These are phyloP conservation scores for Hucho hucho DNA, from an alignment of 2,113 vertebrate genomes.

Conservation along the genomic window DNA sequence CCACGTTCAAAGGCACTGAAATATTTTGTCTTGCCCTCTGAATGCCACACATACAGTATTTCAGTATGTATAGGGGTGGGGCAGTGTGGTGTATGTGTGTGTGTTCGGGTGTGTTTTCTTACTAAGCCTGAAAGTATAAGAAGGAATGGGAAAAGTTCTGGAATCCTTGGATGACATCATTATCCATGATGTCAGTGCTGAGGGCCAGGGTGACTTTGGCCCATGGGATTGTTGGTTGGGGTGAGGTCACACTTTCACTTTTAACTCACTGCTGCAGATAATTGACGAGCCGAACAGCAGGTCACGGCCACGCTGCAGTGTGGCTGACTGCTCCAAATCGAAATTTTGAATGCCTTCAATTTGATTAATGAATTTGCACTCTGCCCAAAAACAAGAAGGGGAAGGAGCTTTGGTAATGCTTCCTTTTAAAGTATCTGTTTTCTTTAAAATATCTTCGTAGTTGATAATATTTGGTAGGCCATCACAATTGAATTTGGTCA, in stretches of 20 bases:
- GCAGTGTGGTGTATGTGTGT: conserved; percentile 8
- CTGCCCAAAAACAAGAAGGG: background rate
- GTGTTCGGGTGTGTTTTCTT: conserved; percentile 25
- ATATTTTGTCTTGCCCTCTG: too few relatives aligned
- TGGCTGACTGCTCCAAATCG: background rate
- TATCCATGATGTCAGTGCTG: conserved; percentile 75
- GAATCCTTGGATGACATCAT: conserved; percentile 75
- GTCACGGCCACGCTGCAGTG: conserved; percentile 11
- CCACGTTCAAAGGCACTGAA: too few relatives aligned
- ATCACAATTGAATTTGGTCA: too few relatives aligned
- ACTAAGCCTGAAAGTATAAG: conserved; percentile 67
- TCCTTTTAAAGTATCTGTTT: too few relatives aligned
- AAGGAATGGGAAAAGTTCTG: conserved; percentile 68
- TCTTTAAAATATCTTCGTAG: too few relatives aligned
- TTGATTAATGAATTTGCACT: conserved; percentile 7
- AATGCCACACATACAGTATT: too few relatives aligned
- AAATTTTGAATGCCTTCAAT: background rate
- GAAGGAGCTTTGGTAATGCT: background rate
- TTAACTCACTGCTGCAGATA: conserved; percentile 48
- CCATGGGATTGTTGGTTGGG: conserved; percentile 53
- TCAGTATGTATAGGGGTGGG: too few relatives aligned
- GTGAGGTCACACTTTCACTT: conserved; percentile 68
- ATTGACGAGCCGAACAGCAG: conserved; percentile 56
- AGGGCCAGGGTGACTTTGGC: conserved; percentile 72
- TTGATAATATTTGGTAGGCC: too few relatives aligned